Percentiles rank a stretch among this genome's conserved stretches.
phyloP scores from a whole-genome alignment of 1,140 invertebrate genomes.

The Pseudobourletiella spinata region DNA sequence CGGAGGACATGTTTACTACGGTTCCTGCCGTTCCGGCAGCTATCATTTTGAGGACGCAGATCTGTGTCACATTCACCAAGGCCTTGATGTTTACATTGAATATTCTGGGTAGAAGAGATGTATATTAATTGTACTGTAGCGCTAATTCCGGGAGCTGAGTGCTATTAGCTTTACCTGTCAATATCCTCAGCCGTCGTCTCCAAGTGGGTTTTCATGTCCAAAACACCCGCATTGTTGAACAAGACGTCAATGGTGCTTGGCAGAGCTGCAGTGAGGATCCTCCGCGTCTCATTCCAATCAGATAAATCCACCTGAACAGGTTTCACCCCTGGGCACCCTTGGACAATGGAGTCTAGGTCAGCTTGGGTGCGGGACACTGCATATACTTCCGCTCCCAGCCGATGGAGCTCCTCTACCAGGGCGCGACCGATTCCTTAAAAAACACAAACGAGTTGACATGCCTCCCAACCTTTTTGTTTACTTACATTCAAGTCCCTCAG shows the following conservation, averaged over 20 bases:
- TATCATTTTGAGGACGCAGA: conserved; percentile 62
- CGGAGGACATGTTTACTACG: conserved; percentile 75
- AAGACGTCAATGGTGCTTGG: conserved; percentile 44
- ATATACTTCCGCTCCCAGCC: conserved; percentile 36
- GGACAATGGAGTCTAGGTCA: background rate
- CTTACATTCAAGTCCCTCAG: too few species aligned
- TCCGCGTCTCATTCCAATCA: conserved; percentile 63
- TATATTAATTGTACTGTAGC: too few species aligned
- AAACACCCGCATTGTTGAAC: conserved; percentile 36
- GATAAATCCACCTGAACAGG: conserved; percentile 57
- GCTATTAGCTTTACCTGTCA: too few species aligned
- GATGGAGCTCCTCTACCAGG: conserved; percentile 39
- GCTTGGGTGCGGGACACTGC: background rate
- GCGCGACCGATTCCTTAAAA: conserved; percentile 73
- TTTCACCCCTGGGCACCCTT: conserved; percentile 45
- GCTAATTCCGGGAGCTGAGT: too few species aligned
- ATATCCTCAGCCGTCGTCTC: too few species aligned
- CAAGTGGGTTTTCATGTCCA: too few species aligned
- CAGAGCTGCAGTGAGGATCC: conserved; percentile 46
- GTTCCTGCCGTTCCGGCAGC: conserved; percentile 57
- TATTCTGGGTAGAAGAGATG: too few species aligned
- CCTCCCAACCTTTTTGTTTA: too few species aligned
- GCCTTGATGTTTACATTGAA: conserved; percentile 77
- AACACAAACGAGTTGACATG: too few species aligned
- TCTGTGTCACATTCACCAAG: conserved; percentile 70